Base-by-base conservation (phyloP, 2,113 vertebrate species). In the Psittacula cyanocephala region DNA sequence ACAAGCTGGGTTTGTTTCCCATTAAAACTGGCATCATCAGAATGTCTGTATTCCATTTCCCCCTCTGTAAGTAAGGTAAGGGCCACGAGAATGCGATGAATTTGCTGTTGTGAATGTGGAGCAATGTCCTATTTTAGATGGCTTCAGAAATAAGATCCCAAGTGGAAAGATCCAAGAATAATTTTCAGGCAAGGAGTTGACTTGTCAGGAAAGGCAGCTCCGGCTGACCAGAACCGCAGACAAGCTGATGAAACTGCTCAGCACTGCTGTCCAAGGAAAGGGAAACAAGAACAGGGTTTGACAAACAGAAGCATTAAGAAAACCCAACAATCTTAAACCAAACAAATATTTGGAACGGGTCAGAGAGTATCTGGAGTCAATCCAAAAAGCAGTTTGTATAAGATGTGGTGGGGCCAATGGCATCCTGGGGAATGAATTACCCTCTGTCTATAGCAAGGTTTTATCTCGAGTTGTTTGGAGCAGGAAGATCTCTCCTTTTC, bases 141-240 rank as follows among this genome's bases (percentile, higher is more conserved):
- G 78, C 68, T 88, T 57, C 80, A 83, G 86, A 77, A 96, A 83
- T 7, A 47, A 92, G 62, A 68, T 92, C 82, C 67, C 79, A 64
- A 29, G 88, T 80, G 86, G 93, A 77, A 93, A 85, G 3, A 2
- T 17, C 85, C 44, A 67, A 81, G 90, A 94, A 95, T 92, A 88
- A 90, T 88, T 86, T 43, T 11, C 75, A 88, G 62, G 57, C 74
- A 11, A 43, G 84, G 55, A 31, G 55, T 43, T 78, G 68, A 62
- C 55, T 49, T 81, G 78, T 43, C 85, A 91, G 81, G 47, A 84
- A 85, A 87, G 3, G 55, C 78, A 70, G 37, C 62, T 74, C 27
- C 17, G 69, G 60, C 57, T 49, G 23, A 76, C 8, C 72, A 80
- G 81, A 47, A 2, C 44, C 4, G 0, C 17, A 43, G 78, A 29